phyloP scores from a whole-genome alignment of 2,113 vertebrate species.

The Malurus cyaneus region DNA sequence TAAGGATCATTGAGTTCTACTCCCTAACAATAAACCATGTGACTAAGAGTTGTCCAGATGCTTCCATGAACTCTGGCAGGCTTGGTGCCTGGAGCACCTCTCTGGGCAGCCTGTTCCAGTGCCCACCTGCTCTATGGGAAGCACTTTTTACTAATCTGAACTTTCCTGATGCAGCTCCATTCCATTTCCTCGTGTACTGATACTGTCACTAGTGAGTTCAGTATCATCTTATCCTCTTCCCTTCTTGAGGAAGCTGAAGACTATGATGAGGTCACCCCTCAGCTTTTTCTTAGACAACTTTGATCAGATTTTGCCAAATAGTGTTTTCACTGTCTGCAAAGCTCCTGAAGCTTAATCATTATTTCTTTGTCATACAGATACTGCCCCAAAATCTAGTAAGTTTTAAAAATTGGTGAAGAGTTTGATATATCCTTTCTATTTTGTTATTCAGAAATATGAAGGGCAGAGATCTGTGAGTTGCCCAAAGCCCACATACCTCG shows the following conservation, averaged over 20 bases:
- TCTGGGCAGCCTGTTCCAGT: not conserved
- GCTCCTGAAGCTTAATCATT: not conserved
- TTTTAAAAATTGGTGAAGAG: not conserved
- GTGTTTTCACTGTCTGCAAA: not conserved
- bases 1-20: not conserved
- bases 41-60: not conserved
- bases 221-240: fast-evolving
- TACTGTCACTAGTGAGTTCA: not conserved
- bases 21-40: not conserved
- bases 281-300: not conserved
- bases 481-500: not conserved
- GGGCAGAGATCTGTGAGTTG: not conserved
- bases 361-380: not conserved
- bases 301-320: not conserved
- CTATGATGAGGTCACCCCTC: not conserved
- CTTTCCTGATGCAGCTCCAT: not conserved
- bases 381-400: not conserved
- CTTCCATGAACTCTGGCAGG: not conserved
- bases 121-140: too few species aligned
- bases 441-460: not conserved
- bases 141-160: not conserved
- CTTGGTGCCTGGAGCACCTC: not conserved
- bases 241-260: fast-evolving
- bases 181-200: fast-evolving
- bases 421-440: not conserved